Base-by-base conservation (phyloP, 2,797 vertebrate genomes). In the Ambastaia sidthimunki region DNA sequence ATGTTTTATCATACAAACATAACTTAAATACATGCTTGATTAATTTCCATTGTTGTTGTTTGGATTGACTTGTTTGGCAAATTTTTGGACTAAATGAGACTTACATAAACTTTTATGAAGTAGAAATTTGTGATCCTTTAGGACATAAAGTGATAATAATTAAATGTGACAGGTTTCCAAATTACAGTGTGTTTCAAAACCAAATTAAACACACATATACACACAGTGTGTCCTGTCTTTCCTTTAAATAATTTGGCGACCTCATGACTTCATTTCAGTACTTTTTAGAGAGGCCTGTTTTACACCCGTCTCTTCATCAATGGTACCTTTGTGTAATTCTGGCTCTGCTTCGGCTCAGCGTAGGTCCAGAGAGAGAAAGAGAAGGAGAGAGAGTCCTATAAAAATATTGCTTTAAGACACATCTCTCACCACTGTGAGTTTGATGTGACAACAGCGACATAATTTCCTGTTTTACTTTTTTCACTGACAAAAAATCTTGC, bases 241-340 rank as follows among this genome's bases (percentile, higher is more conserved):
- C 67, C 91, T 90, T 90, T 91, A 90, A 92, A 89, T 90, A 90
- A 87, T 91, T 91, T 89, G 86, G 85, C 82, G 85, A 92, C 90
- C 88, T 91, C 90, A 90, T 92, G 92, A 92, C 92, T 93, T 92
- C 89, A 91, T 92, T 91, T 84, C 86, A 41, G 82, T 73, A 67
- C 85, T 89, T 90, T 89, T 91, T 89, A 91, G 89, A 89, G 89
- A 37, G 59, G 90, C 88, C 87, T 90, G 89, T 91, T 90, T 91
- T 92, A 91, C 89, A 89, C 91, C 90, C 74, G 23, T 90, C 86
- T 74, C 72, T 87, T 85, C 80, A 88, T 94, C 92, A 93, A 93
- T 93, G 90, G 88, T 76, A 86, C 88, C 93, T 92, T 94, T 94
- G 93, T 94, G 90, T 89, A 89, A 85, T 87, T 85, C 89, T 93